These are phyloP conservation scores for Chroicocephalus ridibundus DNA, from an alignment of 2,113 vertebrate genomes.

Conservation along the genomic window DNA sequence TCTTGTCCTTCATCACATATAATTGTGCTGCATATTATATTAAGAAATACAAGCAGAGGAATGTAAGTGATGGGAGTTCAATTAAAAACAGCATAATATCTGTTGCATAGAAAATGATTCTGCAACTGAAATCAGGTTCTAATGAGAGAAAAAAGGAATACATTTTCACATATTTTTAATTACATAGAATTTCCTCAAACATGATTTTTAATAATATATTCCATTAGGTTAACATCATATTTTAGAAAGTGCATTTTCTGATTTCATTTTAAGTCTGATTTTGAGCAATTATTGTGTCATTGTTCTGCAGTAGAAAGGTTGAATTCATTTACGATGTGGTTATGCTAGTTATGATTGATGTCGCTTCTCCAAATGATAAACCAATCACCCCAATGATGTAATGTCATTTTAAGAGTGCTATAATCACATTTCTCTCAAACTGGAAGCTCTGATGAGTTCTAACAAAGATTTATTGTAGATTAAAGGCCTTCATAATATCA, in stretches of 20 bases:
- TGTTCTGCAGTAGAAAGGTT: slow-evolving; percentile 85
- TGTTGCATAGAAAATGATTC: slow-evolving; percentile 52
- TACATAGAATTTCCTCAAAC: slow-evolving; percentile 77
- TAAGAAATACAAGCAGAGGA: slow-evolving; percentile 74
- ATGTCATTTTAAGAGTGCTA: slow-evolving; percentile 98
- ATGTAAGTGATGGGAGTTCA: slow-evolving; percentile 69
- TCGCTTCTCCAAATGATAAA: slow-evolving; percentile 96
- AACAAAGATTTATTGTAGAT: slow-evolving; percentile 99
- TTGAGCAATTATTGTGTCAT: slow-evolving; percentile 93
- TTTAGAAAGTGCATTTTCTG: slow-evolving; percentile 81
- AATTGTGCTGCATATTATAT: slow-evolving; percentile 71
- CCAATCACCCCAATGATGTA: slow-evolving; percentile 98
- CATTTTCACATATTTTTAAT: slow-evolving; percentile 80
- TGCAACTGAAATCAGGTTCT: slow-evolving; percentile 67
- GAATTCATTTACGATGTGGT: slow-evolving; percentile 95
- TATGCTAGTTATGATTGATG: slow-evolving; percentile 98
- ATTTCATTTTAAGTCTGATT: slow-evolving; percentile 83
- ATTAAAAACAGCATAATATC: slow-evolving; percentile 76
- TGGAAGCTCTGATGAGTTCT: slow-evolving; percentile 93
- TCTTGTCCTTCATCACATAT: slow-evolving; percentile 76
- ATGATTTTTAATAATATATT: slow-evolving; percentile 82
- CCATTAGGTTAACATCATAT: slow-evolving; percentile 81
- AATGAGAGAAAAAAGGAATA: slow-evolving; percentile 74
- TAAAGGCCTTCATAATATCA: slow-evolving; percentile 96
- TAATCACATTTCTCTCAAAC: slow-evolving; percentile 98